phyloP scores from a whole-genome alignment of 1,140 invertebrate genomes.

The Procambarus virginalis region DNA sequence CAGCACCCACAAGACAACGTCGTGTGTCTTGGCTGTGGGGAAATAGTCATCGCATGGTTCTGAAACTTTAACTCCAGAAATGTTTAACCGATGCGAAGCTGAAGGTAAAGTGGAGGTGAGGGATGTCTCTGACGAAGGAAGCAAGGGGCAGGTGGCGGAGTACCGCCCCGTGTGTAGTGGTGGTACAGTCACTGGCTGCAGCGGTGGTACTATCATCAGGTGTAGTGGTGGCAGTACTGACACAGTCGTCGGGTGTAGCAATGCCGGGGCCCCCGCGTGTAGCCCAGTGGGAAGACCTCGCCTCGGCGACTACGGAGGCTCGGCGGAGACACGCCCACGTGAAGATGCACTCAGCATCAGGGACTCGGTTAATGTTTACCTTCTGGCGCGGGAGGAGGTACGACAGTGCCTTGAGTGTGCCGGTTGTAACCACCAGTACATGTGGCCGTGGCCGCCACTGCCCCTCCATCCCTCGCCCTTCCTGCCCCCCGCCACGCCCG shows the following conservation, averaged over 20 bases:
- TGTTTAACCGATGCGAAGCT: neutral
- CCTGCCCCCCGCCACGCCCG: neutral
- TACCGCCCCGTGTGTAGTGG: neutral
- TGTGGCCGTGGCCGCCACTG: constrained; percentile 31
- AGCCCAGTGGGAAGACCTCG: neutral
- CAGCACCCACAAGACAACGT: neutral
- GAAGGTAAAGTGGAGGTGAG: neutral
- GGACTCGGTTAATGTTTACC: constrained; percentile 29
- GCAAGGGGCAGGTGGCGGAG: neutral
- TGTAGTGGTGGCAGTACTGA: neutral
- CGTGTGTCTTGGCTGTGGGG: neutral
- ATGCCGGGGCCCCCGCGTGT: neutral
- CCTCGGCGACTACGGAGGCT: neutral
- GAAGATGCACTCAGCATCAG: neutral
- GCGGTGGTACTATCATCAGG: too few species aligned
- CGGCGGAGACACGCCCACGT: neutral
- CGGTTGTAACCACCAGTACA: constrained; percentile 4
- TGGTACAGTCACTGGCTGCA: neutral
- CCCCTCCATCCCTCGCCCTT: neutral
- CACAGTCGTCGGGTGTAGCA: too few species aligned
- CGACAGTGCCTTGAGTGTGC: constrained; percentile 28
- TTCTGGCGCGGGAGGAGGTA: constrained; percentile 14
- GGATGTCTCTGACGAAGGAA: neutral
- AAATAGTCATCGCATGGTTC: neutral
- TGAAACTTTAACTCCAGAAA: neutral